A percentile compares a stretch with the other conserved stretches of the same genome.
Conservation (phyloP, 1,140 invertebrate genomes). For the Anthonomus grandis region DNA sequence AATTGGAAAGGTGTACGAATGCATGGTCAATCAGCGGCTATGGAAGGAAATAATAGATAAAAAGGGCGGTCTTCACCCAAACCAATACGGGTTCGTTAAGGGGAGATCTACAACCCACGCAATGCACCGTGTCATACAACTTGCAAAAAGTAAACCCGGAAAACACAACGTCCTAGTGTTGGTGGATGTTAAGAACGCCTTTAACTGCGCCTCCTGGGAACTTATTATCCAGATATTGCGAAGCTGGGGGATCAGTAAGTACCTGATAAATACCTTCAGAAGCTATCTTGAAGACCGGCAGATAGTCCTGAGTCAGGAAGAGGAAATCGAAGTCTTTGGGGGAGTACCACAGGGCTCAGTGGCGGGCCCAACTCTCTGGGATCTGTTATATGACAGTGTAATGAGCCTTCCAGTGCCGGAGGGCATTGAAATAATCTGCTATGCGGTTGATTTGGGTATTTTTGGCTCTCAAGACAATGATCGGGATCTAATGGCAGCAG, state of each 20-base stretch:
- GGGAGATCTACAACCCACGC: constrained; percentile 29
- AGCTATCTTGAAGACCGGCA: constrained; percentile 15
- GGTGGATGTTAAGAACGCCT: constrained; percentile 31
- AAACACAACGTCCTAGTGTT: constrained; percentile 20
- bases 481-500: neutral
- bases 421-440: neutral
- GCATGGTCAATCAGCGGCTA: constrained; percentile 13
- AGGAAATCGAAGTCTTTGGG: constrained; percentile 11
- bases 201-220: constrained; percentile 27
- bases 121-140: constrained; percentile 29
- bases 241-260: constrained; percentile 4
- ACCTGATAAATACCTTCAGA: constrained; percentile 6
- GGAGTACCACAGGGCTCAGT: constrained; percentile 46
- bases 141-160: constrained; percentile 27
- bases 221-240: constrained; percentile 4
- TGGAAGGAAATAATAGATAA: constrained; percentile 15
- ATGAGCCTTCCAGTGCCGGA: neutral
- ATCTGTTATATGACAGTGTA: neutral
- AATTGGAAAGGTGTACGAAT: constrained; percentile 28
- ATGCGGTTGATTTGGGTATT: neutral
- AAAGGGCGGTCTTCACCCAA: constrained; percentile 10
- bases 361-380: constrained; percentile 42
- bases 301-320: neutral
- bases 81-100: constrained; percentile 29
- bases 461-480: neutral